Evolutionary conservation across 2,888 invertebrate genomes (phyloP).

Genomic region (Drosophila pullipes): DNA sequence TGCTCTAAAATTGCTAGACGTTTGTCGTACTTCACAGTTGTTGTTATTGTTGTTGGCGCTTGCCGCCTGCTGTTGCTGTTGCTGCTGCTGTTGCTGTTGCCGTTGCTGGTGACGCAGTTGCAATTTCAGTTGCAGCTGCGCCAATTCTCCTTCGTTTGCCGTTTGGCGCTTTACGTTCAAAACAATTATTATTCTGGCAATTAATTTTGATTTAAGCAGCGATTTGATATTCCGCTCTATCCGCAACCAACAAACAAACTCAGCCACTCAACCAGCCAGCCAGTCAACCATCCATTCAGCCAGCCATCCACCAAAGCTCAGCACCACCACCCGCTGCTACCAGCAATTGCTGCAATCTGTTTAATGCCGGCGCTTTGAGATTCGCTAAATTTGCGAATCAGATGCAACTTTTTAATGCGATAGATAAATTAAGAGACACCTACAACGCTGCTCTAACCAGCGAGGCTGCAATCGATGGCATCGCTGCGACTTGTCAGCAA

Average conservation of each 20-base stretch:
- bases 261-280: conserved; percentile 21
- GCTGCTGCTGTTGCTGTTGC: conserved; percentile 17
- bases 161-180: conserved; percentile 73
- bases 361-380: conserved; percentile 58
- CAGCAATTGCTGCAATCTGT: conserved; percentile 35
- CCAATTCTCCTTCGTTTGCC: conserved; percentile 74
- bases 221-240: conserved; percentile 73
- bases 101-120: conserved; percentile 65
- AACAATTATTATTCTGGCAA: conserved; percentile 84
- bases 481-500: conserved; percentile 30
- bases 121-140: conserved; percentile 72
- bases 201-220: conserved; percentile 83
- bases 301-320: conserved; percentile 28
- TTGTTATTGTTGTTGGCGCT: conserved; percentile 66
- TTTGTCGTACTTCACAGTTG: conserved; percentile 60
- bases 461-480: conserved; percentile 25
- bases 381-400: conserved; percentile 57
- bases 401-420: conserved; percentile 43
- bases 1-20: conserved; percentile 71
- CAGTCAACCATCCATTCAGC: conserved; percentile 8
- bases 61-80: conserved; percentile 71
- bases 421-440: conserved; percentile 62
- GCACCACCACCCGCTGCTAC: conserved; percentile 57
- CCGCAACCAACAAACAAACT: conserved; percentile 22
- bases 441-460: conserved; percentile 28